Conservation (phyloP, 2,797 vertebrate genomes). For the Typhlichthys subterraneus region DNA sequence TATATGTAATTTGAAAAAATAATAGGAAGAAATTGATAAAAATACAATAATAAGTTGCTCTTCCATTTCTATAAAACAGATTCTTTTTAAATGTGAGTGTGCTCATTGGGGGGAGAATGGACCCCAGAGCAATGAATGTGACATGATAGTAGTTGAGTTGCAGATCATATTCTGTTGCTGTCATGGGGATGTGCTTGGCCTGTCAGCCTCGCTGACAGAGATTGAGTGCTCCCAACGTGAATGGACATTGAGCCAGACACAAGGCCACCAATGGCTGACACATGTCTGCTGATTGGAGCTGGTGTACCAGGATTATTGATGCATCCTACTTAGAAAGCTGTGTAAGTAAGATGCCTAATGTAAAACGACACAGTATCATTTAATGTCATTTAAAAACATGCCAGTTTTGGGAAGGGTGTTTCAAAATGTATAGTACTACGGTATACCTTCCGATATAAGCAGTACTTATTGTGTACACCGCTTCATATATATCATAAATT, state of each 20-base stretch:
- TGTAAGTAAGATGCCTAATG: background rate
- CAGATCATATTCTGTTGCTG: slow-evolving; percentile 73
- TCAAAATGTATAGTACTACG: too few species aligned
- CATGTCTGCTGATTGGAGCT: slow-evolving; percentile 62
- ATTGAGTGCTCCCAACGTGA: slow-evolving; percentile 70
- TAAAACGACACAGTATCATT: slow-evolving; percentile 5
- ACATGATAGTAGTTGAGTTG: slow-evolving; percentile 71
- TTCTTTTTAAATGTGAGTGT: slow-evolving; percentile 63
- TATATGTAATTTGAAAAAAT: slow-evolving; percentile 44
- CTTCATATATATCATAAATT: background rate
- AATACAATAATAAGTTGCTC: slow-evolving; percentile 35
- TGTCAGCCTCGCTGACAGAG: slow-evolving; percentile 73
- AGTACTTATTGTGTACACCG: background rate
- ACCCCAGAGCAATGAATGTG: slow-evolving; percentile 50
- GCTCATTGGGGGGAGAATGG: slow-evolving; percentile 50
- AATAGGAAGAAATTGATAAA: background rate
- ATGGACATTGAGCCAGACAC: slow-evolving; percentile 68
- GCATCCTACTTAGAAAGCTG: slow-evolving; percentile 19
- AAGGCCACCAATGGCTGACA: slow-evolving; percentile 74
- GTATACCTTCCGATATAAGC: background rate
- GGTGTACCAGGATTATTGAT: slow-evolving; percentile 51
- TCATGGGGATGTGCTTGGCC: slow-evolving; percentile 59
- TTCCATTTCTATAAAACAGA: slow-evolving; percentile 43
- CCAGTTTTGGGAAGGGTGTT: too few species aligned
- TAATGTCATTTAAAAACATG: too few species aligned